Evolutionary conservation across 2,113 vertebrate species (phyloP), one percentile per base, ranked within the genome.

Genomic region (Microtus richardsoni): DNA sequence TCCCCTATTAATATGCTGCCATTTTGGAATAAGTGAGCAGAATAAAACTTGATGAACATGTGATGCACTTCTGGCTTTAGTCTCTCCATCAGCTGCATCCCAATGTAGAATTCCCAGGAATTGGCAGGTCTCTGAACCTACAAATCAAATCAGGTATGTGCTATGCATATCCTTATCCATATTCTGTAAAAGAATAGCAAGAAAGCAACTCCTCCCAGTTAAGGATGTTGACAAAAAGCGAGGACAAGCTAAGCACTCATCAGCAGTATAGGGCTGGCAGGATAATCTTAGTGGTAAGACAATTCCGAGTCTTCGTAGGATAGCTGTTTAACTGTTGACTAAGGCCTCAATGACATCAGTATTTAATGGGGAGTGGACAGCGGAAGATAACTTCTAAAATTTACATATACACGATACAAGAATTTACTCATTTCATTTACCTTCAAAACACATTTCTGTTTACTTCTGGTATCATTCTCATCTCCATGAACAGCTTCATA

Each of bases 61-160:
- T 98, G 99, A 1, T 28, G 98, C 2, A 98, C 0, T 0, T 44
- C 85, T 10, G 99, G 98, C 54, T 91, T 75, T 28, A 99, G 98
- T 39, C 99, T 99, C 5, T 98, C 97, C 77, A 98, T 98, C 96
- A 99, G 98, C 95, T 99, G 99, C 0, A 98, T 98, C 91, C 99
- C 98, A 66, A 99, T 99, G 97, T 99, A 99, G 91, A 99, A 99
- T 98, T 99, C 99, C 99, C 99, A 99, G 5, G 98, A 99, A 93
- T 98, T 99, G 80, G 99, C 99, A 3, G 99, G 99, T 85, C 99
- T 99, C 98, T 99, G 99, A 13, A 99, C 99, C 99, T 99, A 96
- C 9, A 97, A 97, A 78, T 83, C 9, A 97, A 97, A 83, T 82
- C 22, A 97, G 78, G 21, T 3, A 88, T 0, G 3, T 73, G 78